Base-by-base conservation (phyloP, 2,888 invertebrate genomes). In the Eupithecia insigniata region DNA sequence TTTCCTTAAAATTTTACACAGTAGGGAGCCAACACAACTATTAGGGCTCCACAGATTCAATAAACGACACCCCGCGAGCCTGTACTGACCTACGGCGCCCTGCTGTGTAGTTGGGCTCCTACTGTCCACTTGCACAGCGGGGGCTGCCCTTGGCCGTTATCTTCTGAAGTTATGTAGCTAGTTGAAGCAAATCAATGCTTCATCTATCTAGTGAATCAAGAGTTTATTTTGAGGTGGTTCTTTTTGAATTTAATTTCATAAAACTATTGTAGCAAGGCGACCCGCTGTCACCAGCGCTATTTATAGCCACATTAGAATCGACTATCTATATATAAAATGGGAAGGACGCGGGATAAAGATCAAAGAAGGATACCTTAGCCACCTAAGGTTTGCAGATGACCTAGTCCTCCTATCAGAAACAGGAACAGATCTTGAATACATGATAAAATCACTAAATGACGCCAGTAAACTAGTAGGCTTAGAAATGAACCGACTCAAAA, bases 21-120 rank as follows among this genome's bases (percentile, higher is more conserved):
- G 55, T 26, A 26, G 51, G 51, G 22, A 51, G 51, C 26, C 26
- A 26, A 51, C 22, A 14, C 14, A 14, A 26, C 55, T 55, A 55
- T 55, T 55, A 55, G 55, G 55, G 26, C 55, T 55, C 55, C 55
- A 12, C 55, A 55, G 55, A 55, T 60, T 60, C 60, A 28, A 60
- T 30, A 60, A 30, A 60, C 16, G 60, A 3, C 18, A 7, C 60
- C 30, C 60, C 30, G 7, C 60, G 60, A 18, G 34, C 14, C n/a
- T 30, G 51, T 68, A 72, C 74, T 76, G 76, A 78, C 78, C 75
- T 75, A 74, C 69, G 73, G 74, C 62, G 36, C 71, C 74, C 73
- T 66, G 76, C 76, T 67, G 78, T 7, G 74, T 26, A 61, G 60
- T 67, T 30, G 60, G 60, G 18, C 18, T n/a, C 67, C 67, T 58